These are phyloP conservation scores for Ameiurus melas DNA, from an alignment of 2,113 vertebrate species.

Conservation along the genomic window DNA sequence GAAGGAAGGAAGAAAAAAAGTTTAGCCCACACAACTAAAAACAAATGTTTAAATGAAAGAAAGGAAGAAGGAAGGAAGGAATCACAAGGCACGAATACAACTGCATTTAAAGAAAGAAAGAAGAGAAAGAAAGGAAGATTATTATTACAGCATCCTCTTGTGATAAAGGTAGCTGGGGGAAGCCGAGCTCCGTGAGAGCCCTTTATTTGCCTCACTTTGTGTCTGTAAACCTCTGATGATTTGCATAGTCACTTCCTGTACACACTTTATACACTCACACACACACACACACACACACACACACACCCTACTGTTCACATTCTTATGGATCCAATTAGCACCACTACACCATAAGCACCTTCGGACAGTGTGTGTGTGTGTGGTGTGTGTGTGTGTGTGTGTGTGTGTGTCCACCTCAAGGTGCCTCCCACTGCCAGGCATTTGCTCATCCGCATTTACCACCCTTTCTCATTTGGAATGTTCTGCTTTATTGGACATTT, in stretches of 20 bases:
- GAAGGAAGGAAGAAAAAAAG: no score
- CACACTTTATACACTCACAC: not conserved
- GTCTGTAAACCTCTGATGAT: not conserved
- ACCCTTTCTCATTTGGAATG: not conserved
- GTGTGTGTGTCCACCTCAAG: conserved; percentile 7
- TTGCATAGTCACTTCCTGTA: not conserved
- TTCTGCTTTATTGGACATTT: conserved; percentile 19
- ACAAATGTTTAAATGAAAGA: not conserved
- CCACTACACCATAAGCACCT: not conserved
- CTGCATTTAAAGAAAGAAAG: not conserved
- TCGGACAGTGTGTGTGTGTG: not conserved
- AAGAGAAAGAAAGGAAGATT: not conserved
- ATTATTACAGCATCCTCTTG: not conserved
- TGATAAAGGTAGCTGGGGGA: not conserved
- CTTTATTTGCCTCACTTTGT: not conserved
- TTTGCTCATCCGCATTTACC: conserved; percentile 32
- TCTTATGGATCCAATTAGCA: conserved; percentile 41
- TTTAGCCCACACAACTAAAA: not conserved
- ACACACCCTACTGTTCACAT: conserved; percentile 33
- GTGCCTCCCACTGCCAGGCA: conserved; percentile 16
- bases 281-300: no score
- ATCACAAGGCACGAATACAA: not conserved
- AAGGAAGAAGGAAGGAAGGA: not conserved
- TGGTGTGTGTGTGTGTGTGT: conserved; percentile 35
- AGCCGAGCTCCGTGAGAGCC: not conserved